phyloP scores from a whole-genome alignment of 1,140 invertebrate genomes.

The Cecropterus lyciades region DNA sequence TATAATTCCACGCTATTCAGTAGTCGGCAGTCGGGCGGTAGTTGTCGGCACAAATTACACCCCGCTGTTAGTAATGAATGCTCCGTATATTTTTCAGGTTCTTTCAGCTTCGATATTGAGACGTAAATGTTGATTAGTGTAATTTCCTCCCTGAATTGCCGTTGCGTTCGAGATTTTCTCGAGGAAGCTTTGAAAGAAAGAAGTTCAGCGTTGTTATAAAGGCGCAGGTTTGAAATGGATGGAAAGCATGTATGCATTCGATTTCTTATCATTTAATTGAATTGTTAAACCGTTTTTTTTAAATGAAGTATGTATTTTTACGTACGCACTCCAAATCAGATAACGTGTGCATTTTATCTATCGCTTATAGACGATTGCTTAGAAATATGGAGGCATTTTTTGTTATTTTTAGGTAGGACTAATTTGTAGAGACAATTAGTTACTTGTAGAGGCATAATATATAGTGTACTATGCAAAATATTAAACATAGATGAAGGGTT shows the following conservation, averaged over 20 bases:
- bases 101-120: slow-evolving; percentile 39
- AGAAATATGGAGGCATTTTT: too few species aligned
- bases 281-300: too few species aligned
- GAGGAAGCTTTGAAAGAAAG: slow-evolving; percentile 5
- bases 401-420: too few species aligned
- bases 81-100: slow-evolving; percentile 38
- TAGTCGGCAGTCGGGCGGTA: slow-evolving; percentile 14
- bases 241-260: background rate
- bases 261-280: background rate
- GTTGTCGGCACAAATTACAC: slow-evolving; percentile 40
- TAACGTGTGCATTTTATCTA: too few species aligned
- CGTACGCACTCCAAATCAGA: too few species aligned
- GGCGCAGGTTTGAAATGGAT: background rate
- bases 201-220: background rate
- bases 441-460: too few species aligned
- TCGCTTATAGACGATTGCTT: too few species aligned
- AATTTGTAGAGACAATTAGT: too few species aligned
- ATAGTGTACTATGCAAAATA: too few species aligned
- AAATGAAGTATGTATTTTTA: too few species aligned
- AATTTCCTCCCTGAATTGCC: slow-evolving; percentile 3
- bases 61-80: slow-evolving; percentile 37
- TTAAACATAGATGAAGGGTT: too few species aligned
- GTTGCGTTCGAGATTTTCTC: slow-evolving; percentile 6
- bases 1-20: slow-evolving; percentile 47
- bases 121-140: slow-evolving; percentile 36